A percentile compares a stretch with the other conserved stretches of the same genome.
These are phyloP conservation scores for Oryzias javanicus DNA, from an alignment of 2,113 vertebrate species.

Conservation along the genomic window DNA sequence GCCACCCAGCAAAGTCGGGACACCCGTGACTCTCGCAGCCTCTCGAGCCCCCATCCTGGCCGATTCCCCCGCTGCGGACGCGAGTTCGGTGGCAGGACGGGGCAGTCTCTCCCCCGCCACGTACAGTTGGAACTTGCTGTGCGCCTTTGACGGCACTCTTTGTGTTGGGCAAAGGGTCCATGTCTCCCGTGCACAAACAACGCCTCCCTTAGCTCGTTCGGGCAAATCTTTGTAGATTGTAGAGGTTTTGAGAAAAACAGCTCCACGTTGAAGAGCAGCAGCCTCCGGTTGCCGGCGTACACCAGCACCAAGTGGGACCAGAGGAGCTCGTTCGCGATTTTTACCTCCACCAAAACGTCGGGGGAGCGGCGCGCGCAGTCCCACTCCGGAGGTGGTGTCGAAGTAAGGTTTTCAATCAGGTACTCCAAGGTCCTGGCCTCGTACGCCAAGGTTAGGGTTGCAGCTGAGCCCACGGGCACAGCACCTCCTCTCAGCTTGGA, in stretches of 20 bases:
- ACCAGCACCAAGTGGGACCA: conserved; percentile 2
- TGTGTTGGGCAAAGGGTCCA: not conserved
- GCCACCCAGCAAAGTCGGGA: conserved; percentile 4
- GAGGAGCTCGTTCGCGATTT: not conserved
- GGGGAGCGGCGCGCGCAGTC: not conserved
- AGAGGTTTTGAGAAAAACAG: not conserved
- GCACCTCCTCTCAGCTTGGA: not conserved
- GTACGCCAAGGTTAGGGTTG: not conserved
- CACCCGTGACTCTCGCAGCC: not conserved
- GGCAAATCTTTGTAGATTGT: not conserved
- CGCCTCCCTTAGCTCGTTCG: not conserved
- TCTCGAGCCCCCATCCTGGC: not conserved
- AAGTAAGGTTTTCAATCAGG: not conserved
- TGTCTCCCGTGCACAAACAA: conserved; percentile 7
- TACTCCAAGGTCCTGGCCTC: not conserved
- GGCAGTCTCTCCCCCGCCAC: not conserved
- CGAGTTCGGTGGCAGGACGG: not conserved
- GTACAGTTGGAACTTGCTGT: not conserved
- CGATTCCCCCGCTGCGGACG: not conserved
- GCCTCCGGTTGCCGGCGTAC: not conserved
- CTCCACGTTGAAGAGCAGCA: not conserved
- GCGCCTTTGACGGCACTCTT: not conserved
- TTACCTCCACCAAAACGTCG: not conserved
- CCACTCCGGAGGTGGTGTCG: fast-evolving
- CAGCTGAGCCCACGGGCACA: too few relatives aligned